A percentile compares a stretch with the other conserved stretches of the same genome.
Evolutionary conservation across 2,113 vertebrate genomes (phyloP).

Genomic region (Pachycephala philippinensis): DNA sequence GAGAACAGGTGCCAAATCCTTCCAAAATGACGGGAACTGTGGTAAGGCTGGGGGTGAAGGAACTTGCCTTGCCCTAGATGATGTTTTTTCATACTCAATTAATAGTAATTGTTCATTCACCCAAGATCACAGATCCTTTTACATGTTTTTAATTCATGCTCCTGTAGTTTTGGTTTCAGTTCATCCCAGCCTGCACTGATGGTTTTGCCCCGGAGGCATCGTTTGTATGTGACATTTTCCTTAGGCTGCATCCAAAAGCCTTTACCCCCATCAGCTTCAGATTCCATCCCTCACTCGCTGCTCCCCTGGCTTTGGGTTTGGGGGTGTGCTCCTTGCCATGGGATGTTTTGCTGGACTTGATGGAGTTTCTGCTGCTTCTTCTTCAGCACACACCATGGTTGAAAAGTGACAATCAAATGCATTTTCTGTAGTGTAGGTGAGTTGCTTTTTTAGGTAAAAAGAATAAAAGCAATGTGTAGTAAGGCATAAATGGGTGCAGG

Average conservation of each 20-base stretch:
- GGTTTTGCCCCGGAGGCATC: not conserved
- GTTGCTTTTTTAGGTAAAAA: not conserved
- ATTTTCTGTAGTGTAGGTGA: not conserved
- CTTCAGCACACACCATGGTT: not conserved
- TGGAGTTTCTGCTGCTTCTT: not conserved
- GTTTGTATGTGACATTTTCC: fast-evolving
- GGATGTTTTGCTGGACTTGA: not conserved
- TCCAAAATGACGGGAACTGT: not conserved
- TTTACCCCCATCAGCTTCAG: not conserved
- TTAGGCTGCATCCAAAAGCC: not conserved
- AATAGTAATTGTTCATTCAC: not conserved
- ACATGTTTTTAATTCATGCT: fast-evolving
- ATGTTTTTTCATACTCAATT: not conserved
- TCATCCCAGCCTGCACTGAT: not conserved
- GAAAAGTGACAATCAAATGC: conserved; percentile 7
- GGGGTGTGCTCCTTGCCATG: not conserved
- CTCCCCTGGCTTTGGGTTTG: not conserved
- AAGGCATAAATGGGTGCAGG: not conserved
- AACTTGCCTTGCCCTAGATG: not conserved
- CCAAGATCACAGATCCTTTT: not conserved
- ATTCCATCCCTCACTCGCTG: not conserved
- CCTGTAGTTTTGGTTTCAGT: not conserved
- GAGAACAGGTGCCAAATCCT: not conserved
- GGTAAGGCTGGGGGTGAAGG: not conserved
- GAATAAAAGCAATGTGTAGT: not conserved